Evolutionary conservation across 2,888 invertebrate genomes (phyloP).

Genomic region (Nasonia oneida): DNA sequence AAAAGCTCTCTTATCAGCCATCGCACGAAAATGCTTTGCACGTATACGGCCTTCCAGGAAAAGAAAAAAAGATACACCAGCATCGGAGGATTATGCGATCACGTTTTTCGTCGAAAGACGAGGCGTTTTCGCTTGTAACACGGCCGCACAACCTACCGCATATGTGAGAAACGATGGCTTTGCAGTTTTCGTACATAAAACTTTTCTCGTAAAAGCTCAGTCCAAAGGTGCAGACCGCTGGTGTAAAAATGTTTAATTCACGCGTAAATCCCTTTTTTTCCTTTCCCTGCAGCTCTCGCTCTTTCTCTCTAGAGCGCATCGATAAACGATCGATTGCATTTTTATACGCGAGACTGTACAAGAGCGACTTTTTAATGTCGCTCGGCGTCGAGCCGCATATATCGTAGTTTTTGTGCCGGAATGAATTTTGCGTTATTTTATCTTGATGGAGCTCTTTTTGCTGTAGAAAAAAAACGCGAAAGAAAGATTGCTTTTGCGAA

Average conservation of each 20-base stretch:
- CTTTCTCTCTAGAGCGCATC: not conserved
- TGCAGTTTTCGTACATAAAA: conserved; percentile 60
- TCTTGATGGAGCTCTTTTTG: too few species aligned
- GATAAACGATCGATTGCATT: not conserved
- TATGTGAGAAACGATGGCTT: conserved; percentile 55
- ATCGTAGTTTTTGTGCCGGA: not conserved
- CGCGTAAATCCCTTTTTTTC: conserved; percentile 1
- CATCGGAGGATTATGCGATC: conserved; percentile 28
- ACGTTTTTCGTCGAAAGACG: conserved; percentile 17
- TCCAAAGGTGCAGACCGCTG: not conserved
- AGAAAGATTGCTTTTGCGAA: not conserved
- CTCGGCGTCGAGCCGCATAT: not conserved
- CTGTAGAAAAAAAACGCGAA: not conserved
- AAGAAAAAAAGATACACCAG: not conserved
- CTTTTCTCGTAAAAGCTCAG: conserved; percentile 51
- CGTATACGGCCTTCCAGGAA: not conserved
- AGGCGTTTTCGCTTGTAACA: conserved; percentile 29
- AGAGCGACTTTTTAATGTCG: conserved; percentile 1
- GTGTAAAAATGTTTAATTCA: conserved; percentile 54
- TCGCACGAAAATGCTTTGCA: not conserved
- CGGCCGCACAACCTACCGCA: not conserved
- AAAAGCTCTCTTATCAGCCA: too few species aligned
- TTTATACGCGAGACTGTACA: not conserved
- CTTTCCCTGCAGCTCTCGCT: not conserved
- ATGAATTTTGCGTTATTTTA: not conserved